Percentiles rank a stretch among this genome's conserved stretches.
These are phyloP conservation scores for Galemys pyrenaicus DNA, from an alignment of 2,113 vertebrate species.

Conservation along the genomic window DNA sequence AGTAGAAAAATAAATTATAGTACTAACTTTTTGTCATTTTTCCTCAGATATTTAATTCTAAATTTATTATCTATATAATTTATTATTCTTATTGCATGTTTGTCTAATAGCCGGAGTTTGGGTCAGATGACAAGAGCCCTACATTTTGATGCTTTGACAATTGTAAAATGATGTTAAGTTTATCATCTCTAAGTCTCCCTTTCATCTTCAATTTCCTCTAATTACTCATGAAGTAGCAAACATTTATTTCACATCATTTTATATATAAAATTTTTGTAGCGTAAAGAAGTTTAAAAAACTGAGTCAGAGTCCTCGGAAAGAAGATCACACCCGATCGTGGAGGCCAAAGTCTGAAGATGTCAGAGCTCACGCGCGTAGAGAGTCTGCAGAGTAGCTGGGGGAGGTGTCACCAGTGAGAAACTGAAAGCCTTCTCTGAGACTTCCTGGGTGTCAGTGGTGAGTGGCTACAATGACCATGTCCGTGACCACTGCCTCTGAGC, in stretches of 20 bases:
- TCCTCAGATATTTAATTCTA: background rate
- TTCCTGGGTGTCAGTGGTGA: background rate
- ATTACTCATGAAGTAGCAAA: background rate
- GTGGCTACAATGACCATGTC: fast-evolving
- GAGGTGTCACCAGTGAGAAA: no score
- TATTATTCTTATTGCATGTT: background rate
- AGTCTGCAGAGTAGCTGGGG: background rate
- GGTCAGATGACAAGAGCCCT: background rate
- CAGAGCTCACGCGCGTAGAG: background rate
- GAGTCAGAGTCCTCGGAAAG: background rate
- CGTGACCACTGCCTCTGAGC: background rate
- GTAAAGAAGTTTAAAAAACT: background rate
- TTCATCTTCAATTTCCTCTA: background rate
- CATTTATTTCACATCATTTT: background rate
- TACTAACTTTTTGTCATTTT: background rate
- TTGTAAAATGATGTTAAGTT: background rate
- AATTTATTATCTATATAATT: background rate
- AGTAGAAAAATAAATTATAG: background rate
- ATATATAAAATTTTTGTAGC: background rate
- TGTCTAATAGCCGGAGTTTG: background rate
- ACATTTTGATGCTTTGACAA: background rate
- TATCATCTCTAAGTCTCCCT: background rate
- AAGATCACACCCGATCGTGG: background rate
- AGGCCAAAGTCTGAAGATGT: background rate
- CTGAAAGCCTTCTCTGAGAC: background rate